A percentile compares a stretch with the other conserved stretches of the same genome.
phyloP scores from a whole-genome alignment of 2,113 vertebrate species.

The Micromys minutus region DNA sequence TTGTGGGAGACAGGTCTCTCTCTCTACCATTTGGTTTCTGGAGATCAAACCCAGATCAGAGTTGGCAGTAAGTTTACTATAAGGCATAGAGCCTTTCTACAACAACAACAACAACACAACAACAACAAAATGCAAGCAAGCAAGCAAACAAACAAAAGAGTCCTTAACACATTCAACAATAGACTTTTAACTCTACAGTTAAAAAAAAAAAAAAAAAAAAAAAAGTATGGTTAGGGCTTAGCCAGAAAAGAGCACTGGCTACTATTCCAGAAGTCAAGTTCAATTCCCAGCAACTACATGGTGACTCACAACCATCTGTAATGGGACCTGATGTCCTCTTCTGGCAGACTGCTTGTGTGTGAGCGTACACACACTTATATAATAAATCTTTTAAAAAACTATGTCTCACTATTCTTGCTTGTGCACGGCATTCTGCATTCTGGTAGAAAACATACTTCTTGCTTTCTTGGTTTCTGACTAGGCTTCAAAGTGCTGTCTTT shows the following conservation, averaged over 20 bases:
- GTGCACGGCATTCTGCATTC: not conserved
- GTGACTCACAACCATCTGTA: too few relatives aligned
- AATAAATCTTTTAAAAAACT: too few relatives aligned
- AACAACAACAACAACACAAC: not conserved
- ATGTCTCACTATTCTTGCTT: not conserved
- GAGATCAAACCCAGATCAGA: not conserved
- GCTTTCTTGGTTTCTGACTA: not conserved
- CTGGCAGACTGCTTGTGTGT: too few relatives aligned
- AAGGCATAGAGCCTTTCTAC: not conserved
- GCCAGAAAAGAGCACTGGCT: too few relatives aligned
- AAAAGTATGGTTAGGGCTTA: too few relatives aligned
- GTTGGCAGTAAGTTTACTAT: not conserved
- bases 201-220: not conserved
- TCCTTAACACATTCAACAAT: not conserved
- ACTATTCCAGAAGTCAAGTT: too few relatives aligned
- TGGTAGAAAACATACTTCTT: not conserved
- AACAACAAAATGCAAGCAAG: not conserved
- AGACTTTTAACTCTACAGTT: not conserved
- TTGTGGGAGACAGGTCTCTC: not conserved
- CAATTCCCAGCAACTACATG: too few relatives aligned
- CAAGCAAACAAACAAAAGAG: not conserved
- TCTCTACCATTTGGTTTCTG: not conserved
- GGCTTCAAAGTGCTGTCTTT: not conserved
- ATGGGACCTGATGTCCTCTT: too few relatives aligned
- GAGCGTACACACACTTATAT: too few relatives aligned